Percentiles rank a stretch among this genome's conserved stretches.
These are phyloP conservation scores for Syrista parreyssii DNA, from an alignment of 2,888 invertebrate genomes.

Conservation along the genomic window DNA sequence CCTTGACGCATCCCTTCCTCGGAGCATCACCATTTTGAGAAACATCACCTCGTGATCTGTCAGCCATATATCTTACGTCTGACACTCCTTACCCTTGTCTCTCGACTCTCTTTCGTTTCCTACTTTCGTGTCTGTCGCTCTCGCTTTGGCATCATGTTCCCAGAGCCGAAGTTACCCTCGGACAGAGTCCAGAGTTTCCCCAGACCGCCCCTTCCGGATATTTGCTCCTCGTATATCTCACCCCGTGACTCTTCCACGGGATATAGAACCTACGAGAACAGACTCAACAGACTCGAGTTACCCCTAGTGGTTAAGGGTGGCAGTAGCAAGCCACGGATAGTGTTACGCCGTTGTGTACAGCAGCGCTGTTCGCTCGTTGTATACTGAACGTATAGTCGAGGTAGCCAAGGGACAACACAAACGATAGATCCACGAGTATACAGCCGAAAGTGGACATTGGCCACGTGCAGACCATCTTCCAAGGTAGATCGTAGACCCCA, in stretches of 20 bases:
- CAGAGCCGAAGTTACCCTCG: slow-evolving; percentile 20
- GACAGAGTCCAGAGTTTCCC: slow-evolving; percentile 40
- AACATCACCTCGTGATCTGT: background rate
- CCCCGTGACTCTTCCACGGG: background rate
- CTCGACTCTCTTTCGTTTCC: background rate
- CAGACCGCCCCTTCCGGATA: slow-evolving; percentile 55
- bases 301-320: slow-evolving; percentile 28
- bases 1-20: background rate
- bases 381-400: background rate
- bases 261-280: background rate
- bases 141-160: background rate
- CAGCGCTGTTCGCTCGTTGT: background rate
- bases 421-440: background rate
- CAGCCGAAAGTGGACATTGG: background rate
- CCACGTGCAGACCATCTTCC: background rate
- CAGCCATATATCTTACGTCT: background rate
- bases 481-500: background rate
- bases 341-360: slow-evolving; percentile 22
- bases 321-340: slow-evolving; percentile 24
- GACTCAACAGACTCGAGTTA: slow-evolving; percentile 28
- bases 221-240: slow-evolving; percentile 49
- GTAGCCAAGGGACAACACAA: background rate
- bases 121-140: background rate
- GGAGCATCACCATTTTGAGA: background rate
- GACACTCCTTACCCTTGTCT: background rate